Percentiles rank a stretch among this genome's conserved stretches.
These are phyloP conservation scores for Drosophila subsilvestris DNA, from an alignment of 2,888 invertebrate genomes.

Conservation along the genomic window DNA sequence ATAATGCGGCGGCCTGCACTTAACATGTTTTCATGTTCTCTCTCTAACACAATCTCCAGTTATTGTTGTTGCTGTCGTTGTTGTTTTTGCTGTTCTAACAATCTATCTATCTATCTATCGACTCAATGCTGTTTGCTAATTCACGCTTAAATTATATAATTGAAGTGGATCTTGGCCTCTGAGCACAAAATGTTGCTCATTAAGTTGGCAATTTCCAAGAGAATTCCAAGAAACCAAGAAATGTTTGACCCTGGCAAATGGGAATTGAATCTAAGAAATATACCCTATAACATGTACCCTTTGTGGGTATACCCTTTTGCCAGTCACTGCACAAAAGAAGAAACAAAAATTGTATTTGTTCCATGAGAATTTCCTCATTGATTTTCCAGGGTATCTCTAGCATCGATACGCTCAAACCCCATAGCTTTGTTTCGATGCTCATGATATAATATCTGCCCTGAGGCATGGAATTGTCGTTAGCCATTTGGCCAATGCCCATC, in stretches of 20 bases:
- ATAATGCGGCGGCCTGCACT: conserved; percentile 78
- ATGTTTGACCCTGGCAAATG: conserved; percentile 27
- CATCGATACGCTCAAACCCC: neutral
- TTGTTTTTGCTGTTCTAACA: conserved; percentile 17
- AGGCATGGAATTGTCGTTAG: conserved; percentile 43
- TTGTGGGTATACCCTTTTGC: too few relatives aligned
- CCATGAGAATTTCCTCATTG: too few relatives aligned
- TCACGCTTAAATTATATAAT: conserved; percentile 76
- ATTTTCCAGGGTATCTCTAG: neutral
- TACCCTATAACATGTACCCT: neutral
- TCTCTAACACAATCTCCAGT: conserved; percentile 24
- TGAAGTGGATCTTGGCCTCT: conserved; percentile 64
- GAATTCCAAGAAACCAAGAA: conserved; percentile 34
- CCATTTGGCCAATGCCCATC: conserved; percentile 43
- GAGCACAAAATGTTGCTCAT: conserved; percentile 63
- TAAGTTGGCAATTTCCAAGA: conserved; percentile 65
- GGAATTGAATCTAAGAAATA: neutral
- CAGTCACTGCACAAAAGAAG: too few relatives aligned
- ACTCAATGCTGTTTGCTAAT: conserved; percentile 51
- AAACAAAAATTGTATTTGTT: too few relatives aligned
- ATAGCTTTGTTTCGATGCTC: conserved; percentile 1
- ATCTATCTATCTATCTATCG: conserved; percentile 28
- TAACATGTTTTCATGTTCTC: conserved; percentile 74
- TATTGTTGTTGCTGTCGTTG: conserved; percentile 36
- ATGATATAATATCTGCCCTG: conserved; percentile 19